Evolutionary conservation across 2,888 invertebrate genomes (phyloP), one percentile per base, ranked within the genome.

Genomic region (Latrodectus hesperus): DNA sequence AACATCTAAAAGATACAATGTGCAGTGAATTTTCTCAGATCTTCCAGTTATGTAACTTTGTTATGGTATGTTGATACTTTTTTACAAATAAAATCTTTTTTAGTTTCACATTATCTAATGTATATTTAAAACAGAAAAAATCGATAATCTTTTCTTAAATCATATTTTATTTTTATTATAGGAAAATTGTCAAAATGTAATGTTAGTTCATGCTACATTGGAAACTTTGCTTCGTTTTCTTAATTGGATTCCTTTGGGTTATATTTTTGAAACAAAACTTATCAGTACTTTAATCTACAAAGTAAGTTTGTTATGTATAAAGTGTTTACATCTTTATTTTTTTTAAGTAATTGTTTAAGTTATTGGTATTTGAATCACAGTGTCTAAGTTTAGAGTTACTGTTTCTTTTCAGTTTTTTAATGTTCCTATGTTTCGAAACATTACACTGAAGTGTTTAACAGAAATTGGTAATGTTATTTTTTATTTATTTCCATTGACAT

Each of bases 191-290:
- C 97, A 98, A 93, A 99, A 99, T 94, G 98, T 98, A 74, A 96
- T 97, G 70, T 94, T 99, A 88, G 98, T 99, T 84, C 97, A 97
- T 91, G 96, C 98, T 6, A 99, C 99, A 0, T 94, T 99, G 90
- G 98, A 99, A 92, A 99, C 99, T 5, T 94, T 99, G 84, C 94
- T 99, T 90, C 95, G 98, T 92, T 99, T 99, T 94, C 94, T 99
- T 68, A 99, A 99, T 92, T 99, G 99, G 99, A 99, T 99, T 91
- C 99, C 99, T n/a, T 94, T 99, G 89, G 99, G 99, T 14, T 99
- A 99, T 93, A 99, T 99, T 92, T 99, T 99, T 94, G 99, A 99
- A 94, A 99, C 99, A 90, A 97, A 98, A 92, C 94, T 99, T 83
- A 98, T 99, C 91, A 96, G 95, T 91, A 98, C 98, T 81, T 94